Conservation (phyloP, 2,797 vertebrate species). For the Philypnodon macrostomus region DNA sequence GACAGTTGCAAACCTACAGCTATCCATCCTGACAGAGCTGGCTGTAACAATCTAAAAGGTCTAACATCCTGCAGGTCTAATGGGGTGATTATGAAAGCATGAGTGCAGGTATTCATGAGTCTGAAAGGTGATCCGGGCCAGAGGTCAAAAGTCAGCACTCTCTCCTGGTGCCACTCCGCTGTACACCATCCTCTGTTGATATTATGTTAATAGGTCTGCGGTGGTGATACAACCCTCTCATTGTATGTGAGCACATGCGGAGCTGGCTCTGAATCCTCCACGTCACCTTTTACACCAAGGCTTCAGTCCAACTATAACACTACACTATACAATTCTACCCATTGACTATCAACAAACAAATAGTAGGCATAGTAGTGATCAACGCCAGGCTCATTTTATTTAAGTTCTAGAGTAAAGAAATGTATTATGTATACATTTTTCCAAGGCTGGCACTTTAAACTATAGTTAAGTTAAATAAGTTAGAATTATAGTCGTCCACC, state of each 20-base stretch:
- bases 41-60: too few species aligned
- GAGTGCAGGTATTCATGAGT: not conserved
- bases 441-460: too few species aligned
- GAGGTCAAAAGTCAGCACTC: constrained; percentile 14
- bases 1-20: too few species aligned
- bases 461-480: too few species aligned
- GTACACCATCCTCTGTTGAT: constrained; percentile 30
- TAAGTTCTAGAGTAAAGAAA: too few species aligned
- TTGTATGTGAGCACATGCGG: constrained; percentile 56
- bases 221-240: constrained; percentile 32
- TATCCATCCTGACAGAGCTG: too few species aligned
- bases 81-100: too few species aligned
- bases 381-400: too few species aligned
- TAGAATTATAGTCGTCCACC: too few species aligned
- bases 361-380: too few species aligned
- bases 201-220: constrained; percentile 21
- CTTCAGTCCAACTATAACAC: not conserved
- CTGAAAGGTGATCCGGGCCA: constrained; percentile 13
- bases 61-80: too few species aligned
- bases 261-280: constrained; percentile 30
- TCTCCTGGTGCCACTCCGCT: constrained; percentile 10
- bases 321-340: not conserved
- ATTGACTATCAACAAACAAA: not conserved
- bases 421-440: too few species aligned
- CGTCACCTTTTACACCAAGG: constrained; percentile 26